These are phyloP conservation scores for Ammodytes marinus DNA, from an alignment of 2,113 vertebrate genomes.

Conservation along the genomic window DNA sequence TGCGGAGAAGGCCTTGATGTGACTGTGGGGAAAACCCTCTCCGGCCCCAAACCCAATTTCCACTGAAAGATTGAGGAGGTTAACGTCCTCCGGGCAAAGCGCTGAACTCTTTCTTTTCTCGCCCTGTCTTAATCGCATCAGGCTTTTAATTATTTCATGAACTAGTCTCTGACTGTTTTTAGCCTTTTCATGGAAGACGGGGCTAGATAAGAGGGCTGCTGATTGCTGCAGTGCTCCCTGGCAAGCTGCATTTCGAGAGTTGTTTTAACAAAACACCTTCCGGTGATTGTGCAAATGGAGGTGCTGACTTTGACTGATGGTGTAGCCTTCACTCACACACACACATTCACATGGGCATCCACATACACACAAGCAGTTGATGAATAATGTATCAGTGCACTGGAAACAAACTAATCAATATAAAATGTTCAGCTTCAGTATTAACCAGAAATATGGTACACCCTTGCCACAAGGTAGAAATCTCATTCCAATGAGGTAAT, in stretches of 20 bases:
- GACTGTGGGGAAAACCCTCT: conserved; percentile 42
- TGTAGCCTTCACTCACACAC: conserved; percentile 18
- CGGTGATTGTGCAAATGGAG: conserved; percentile 38
- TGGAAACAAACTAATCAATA: conserved; percentile 71
- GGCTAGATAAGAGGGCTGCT: conserved; percentile 31
- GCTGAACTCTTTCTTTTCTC: conserved; percentile 37
- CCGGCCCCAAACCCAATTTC: conserved; percentile 62
- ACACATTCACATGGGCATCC: neutral
- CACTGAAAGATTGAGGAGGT: conserved; percentile 67
- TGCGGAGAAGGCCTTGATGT: conserved; percentile 42
- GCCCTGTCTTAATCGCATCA: conserved; percentile 72
- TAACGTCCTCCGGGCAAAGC: conserved; percentile 49
- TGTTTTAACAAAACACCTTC: conserved; percentile 26
- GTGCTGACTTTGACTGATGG: conserved; percentile 65
- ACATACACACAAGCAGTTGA: conserved; percentile 5
- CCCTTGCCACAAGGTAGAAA: conserved; percentile 1
- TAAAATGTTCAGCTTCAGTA: conserved; percentile 48
- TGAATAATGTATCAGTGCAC: conserved; percentile 59
- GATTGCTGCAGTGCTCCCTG: conserved; percentile 24
- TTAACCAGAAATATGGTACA: conserved; percentile 38
- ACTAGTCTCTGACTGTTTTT: conserved; percentile 50
- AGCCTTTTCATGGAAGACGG: conserved; percentile 67
- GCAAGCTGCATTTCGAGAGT: conserved; percentile 7
- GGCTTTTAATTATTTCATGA: conserved; percentile 77
- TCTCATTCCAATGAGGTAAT: neutral